phyloP scores from a whole-genome alignment of 2,113 vertebrate genomes.

The Pycnonotus jocosus region DNA sequence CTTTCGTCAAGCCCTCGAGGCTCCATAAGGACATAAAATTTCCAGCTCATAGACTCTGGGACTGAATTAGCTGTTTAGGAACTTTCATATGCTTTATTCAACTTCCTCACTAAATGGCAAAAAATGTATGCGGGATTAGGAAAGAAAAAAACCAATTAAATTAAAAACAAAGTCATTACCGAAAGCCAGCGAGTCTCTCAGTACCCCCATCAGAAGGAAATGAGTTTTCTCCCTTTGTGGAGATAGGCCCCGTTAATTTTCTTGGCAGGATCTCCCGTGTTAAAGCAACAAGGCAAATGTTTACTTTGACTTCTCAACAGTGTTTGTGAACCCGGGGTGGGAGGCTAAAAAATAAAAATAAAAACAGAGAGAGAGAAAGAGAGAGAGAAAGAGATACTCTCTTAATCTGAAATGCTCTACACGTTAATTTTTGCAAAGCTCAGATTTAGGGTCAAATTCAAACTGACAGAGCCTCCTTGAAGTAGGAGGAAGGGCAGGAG shows the following conservation, averaged over 20 bases:
- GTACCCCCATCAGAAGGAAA: neutral
- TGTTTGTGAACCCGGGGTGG: neutral
- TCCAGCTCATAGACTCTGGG: neutral
- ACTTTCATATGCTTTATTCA: neutral
- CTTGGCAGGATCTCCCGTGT: conserved; percentile 23
- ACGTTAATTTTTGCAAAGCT: conserved; percentile 18
- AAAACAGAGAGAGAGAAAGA: no score
- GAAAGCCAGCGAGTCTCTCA: neutral
- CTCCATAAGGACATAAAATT: neutral
- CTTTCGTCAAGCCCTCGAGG: neutral
- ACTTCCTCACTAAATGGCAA: neutral
- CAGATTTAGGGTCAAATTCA: neutral
- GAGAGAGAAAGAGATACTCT: neutral
- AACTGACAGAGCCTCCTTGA: conserved; percentile 29
- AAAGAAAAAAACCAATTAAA: neutral
- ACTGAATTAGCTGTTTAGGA: neutral
- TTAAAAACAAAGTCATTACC: neutral
- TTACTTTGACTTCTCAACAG: neutral
- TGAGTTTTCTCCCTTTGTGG: neutral
- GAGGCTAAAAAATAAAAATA: neutral
- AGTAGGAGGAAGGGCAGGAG: neutral
- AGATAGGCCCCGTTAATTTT: conserved; percentile 22
- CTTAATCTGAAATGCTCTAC: neutral
- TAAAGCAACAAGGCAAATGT: conserved; percentile 12
- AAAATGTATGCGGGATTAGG: neutral